Conservation (phyloP, 2,888 invertebrate genomes). For the Colletes collaris region DNA sequence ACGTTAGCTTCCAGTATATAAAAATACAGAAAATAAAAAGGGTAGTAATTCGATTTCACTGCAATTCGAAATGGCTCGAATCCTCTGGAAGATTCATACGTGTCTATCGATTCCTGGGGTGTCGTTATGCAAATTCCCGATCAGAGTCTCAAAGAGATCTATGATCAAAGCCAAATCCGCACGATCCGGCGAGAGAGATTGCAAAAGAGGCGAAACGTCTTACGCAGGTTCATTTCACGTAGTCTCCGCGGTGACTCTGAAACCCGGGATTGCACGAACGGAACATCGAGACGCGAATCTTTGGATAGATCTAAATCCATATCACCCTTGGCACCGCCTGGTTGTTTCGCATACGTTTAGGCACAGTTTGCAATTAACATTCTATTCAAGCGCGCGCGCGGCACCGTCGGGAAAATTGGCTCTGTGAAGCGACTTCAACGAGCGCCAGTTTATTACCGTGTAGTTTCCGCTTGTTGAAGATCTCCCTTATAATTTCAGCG, state of each 20-base stretch:
- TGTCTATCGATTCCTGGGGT: background rate
- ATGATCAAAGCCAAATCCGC: background rate
- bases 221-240: too few species aligned
- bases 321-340: too few species aligned
- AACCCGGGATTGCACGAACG: background rate
- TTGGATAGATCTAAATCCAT: background rate
- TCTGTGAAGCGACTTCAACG: background rate
- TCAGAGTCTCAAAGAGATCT: background rate
- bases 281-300: background rate
- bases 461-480: background rate
- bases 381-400: background rate
- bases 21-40: too few species aligned
- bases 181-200: background rate
- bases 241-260: background rate
- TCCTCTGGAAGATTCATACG: background rate
- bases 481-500: background rate
- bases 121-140: background rate
- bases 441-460: background rate
- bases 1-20: too few species aligned
- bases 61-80: background rate
- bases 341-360: background rate
- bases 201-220: background rate
- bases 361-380: conserved; percentile 4
- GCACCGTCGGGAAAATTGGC: background rate
- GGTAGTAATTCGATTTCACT: background rate